Conservation (phyloP, 2,888 invertebrate species). For the Clunio marinus region DNA sequence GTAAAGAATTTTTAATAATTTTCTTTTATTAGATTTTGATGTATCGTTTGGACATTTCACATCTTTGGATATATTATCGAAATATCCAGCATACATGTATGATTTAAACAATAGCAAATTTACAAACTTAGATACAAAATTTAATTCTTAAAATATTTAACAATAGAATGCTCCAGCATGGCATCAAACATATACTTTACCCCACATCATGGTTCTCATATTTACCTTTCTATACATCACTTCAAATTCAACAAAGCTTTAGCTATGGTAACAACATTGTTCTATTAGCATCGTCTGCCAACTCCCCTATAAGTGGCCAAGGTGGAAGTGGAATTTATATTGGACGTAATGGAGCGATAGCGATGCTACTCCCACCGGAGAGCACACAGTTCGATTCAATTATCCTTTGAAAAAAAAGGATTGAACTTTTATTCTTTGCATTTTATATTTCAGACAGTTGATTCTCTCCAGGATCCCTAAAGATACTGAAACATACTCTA, state of each 20-base stretch:
- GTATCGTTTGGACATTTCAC: conserved; percentile 60
- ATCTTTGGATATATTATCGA: conserved; percentile 62
- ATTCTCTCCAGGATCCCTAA: conserved; percentile 40
- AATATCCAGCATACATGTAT: conserved; percentile 51
- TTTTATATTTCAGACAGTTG: conserved; percentile 25
- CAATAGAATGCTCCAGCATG: conserved; percentile 41
- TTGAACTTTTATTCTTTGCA: too few species aligned
- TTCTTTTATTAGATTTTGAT: conserved; percentile 52
- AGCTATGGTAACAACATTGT: conserved; percentile 64
- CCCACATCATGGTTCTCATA: conserved; percentile 62
- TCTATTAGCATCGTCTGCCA: conserved; percentile 67
- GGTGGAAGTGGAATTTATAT: conserved; percentile 74
- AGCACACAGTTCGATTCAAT: conserved; percentile 42
- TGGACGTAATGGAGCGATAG: conserved; percentile 54
- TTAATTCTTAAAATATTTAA: neutral
- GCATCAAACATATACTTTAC: conserved; percentile 54
- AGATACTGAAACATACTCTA: conserved; percentile 26
- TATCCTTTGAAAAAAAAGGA: too few species aligned
- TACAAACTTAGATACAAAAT: neutral
- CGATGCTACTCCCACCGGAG: conserved; percentile 53
- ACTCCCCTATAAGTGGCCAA: conserved; percentile 57
- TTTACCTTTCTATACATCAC: conserved; percentile 57
- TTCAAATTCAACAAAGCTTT: conserved; percentile 67
- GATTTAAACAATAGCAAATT: neutral
- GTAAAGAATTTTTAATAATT: neutral